Evolutionary conservation across 2,797 vertebrate species (phyloP), one percentile per base, ranked within the genome.

Genomic region (Schizopygopsis malacanthus): DNA sequence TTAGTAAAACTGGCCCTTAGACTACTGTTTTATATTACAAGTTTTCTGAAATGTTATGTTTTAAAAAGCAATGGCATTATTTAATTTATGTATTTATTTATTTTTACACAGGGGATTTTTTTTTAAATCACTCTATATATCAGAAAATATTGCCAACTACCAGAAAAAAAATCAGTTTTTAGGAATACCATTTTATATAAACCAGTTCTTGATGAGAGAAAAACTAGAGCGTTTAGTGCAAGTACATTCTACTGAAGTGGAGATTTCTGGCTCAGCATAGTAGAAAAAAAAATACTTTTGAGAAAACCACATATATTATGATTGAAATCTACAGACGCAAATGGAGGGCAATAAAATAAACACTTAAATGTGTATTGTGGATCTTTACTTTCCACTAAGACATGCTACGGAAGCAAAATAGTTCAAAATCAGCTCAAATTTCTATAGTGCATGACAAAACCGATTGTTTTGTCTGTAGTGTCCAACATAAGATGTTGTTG

Each of bases 1-100:
- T 50, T 50, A 50, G 13, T 50, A 50, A 50, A 50, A 50, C 13
- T 50, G 41, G 2, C 41, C 41, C 41, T 43, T 2, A 2, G 47
- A 50, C 47, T 50, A 41, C 33, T 0, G 4, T 70, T 67, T 39
- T 20, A 6, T 15, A 15, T 72, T 72, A 25, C 0, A n/a, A 0
- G 41, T 71, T 6, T 70, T 43, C 39, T 70, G 2, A 70, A 70
- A 71, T 43, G 69, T 71, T 71, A 70, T 70, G 56, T 59, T 59
- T n/a, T 22, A n/a, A 59, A 22, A n/a, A 22, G 20, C 54, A 10
- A 28, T 15, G 6, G 3, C 16, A 39, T 25, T 16, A 7, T 67
- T 9, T 20, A 7, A 37, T 18, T 5, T 22, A 71, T 43, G 45
- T 22, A n/a, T 71, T 39, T 39, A 4, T 20, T 20, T 41, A 45